Evolutionary conservation across 1,140 invertebrate species (phyloP).

Genomic region (Drosophila oshimai): DNA sequence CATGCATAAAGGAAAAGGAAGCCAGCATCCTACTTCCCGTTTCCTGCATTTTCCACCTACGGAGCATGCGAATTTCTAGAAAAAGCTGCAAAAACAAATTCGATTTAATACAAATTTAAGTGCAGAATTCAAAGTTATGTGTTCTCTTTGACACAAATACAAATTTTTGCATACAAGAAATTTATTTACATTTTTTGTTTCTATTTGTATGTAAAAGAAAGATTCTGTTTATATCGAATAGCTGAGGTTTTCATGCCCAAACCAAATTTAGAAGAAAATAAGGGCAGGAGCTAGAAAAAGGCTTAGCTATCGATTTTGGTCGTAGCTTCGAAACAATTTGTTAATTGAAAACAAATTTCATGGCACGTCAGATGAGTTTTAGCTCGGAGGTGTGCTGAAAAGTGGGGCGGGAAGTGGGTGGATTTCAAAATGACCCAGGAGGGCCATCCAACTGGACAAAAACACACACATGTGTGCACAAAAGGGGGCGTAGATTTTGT

Average conservation of each 20-base stretch:
- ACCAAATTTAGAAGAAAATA: background rate
- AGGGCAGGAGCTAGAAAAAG: background rate
- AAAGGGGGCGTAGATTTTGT: constrained; percentile 19
- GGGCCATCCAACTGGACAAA: constrained; percentile 18
- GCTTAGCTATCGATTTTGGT: constrained; percentile 20
- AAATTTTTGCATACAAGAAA: no score
- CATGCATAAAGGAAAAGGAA: constrained; percentile 23
- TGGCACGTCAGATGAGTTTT: constrained; percentile 14
- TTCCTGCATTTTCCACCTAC: constrained; percentile 8
- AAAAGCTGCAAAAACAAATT: background rate
- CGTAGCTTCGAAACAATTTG: constrained; percentile 50
- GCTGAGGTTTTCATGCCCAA: background rate
- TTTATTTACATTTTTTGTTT: background rate
- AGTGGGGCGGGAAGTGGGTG: background rate
- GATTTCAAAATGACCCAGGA: constrained; percentile 33
- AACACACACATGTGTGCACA: constrained; percentile 9
- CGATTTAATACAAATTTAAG: background rate
- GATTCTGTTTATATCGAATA: background rate
- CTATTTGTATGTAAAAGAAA: background rate
- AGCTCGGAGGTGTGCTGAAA: constrained; percentile 16
- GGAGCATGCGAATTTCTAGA: background rate
- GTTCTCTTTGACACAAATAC: no score
- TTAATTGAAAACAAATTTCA: constrained; percentile 77
- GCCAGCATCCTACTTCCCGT: constrained; percentile 1
- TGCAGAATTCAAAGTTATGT: no score